Base-by-base conservation (phyloP, 2,113 vertebrate species). In the Balaeniceps rex region DNA sequence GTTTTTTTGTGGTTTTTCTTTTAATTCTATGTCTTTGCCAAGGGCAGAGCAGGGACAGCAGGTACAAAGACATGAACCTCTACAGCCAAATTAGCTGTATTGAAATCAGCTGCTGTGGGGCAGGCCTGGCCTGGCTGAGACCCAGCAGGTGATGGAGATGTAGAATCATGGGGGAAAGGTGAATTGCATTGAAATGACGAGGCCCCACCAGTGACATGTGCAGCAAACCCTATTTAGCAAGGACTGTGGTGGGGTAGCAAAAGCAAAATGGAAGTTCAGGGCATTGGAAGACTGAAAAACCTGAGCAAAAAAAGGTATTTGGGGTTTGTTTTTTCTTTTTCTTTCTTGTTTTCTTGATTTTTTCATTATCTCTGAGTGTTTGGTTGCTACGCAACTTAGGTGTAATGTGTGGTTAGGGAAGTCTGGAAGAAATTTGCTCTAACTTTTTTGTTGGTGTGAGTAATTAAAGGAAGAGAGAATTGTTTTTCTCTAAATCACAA, bases 311-410 rank as follows among this genome's bases (percentile, higher is more conserved):
- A 7, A 63, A 97, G 17, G 34, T 12, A 38, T 42, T 52, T 29
- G 49, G 4, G 7, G 3, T 0, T 52, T 70, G 47, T 78, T 64
- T 23, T 55, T 38, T 2, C 4, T 17, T 24, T 44, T 68, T 21
- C 4, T 5, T 16, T 9, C 5, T 55, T 31, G 2, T 40, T 66
- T 58, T 42, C 8, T 60, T 40, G 29, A 3, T 10, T 23, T 34
- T 36, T 47, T 7, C 0, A 0, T n/a, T 21, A 2, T 65, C 13
- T 51, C 14, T 15, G 24, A 2, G 1, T 3, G 1, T 22, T 4
- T 63, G 52, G 19, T 1, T 44, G 60, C 36, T 7, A 9, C 13
- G 2, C 4, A 11, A 5, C 7, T 16, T 44, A 3, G 36, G 0
- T 5, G 1, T 4, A 3, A 18, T 1, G 18, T 34, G 22, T 55